These are phyloP conservation scores for Camelus bactrianus DNA, from an alignment of 2,113 vertebrate genomes.

Conservation along the genomic window DNA sequence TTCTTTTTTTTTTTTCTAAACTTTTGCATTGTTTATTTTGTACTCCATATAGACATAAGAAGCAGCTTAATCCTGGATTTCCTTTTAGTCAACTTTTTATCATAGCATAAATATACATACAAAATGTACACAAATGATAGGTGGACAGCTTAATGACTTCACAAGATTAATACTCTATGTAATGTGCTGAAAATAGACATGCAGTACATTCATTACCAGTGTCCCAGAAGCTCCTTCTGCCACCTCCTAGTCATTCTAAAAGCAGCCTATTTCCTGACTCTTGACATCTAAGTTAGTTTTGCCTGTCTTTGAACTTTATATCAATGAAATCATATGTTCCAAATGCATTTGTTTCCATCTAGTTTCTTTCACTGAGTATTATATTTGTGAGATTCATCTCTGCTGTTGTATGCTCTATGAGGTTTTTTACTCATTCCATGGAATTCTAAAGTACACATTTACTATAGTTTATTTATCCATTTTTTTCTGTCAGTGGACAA, in stretches of 20 bases:
- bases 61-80: conserved; percentile 8
- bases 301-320: not conserved
- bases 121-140: not conserved
- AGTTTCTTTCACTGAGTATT: not conserved
- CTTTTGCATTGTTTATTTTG: not conserved
- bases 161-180: not conserved
- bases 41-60: not conserved
- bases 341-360: not conserved
- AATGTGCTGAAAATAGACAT: not conserved
- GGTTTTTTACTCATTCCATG: not conserved
- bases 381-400: not conserved
- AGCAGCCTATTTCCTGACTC: not conserved
- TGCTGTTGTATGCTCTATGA: not conserved
- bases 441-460: not conserved
- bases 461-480: not conserved
- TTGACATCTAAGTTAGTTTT: not conserved
- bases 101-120: not conserved
- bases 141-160: not conserved
- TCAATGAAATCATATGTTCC: not conserved
- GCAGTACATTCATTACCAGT: not conserved
- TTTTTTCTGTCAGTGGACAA: not conserved
- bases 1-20: no score
- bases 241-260: not conserved
- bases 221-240: not conserved
- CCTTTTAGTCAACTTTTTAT: not conserved